Evolutionary conservation across 2,113 vertebrate species (phyloP).

Genomic region (Sciurus niger): DNA sequence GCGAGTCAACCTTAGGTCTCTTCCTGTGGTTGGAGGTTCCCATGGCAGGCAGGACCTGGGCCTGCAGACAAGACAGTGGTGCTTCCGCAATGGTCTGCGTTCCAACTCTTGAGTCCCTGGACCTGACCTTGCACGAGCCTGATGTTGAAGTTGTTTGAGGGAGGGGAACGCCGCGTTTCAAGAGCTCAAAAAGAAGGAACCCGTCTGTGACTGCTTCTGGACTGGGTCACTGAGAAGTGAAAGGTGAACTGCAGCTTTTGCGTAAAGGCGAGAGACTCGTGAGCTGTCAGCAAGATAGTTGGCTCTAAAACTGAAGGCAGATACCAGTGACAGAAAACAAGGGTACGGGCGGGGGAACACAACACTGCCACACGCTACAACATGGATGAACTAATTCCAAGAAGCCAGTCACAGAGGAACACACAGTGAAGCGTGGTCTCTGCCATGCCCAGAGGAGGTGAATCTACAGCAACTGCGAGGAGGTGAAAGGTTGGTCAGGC

Average conservation of each 20-base stretch:
- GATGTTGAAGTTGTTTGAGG: background rate
- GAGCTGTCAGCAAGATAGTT: background rate
- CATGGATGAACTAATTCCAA: background rate
- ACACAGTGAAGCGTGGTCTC: fast-evolving
- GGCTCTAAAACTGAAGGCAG: background rate
- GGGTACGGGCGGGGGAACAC: no score
- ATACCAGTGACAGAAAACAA: background rate
- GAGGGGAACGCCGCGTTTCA: background rate
- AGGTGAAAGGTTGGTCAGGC: fast-evolving
- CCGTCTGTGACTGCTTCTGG: background rate
- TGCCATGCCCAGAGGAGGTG: background rate
- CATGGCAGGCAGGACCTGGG: fast-evolving
- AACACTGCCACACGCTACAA: fast-evolving
- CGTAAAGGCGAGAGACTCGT: background rate
- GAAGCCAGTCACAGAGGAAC: background rate
- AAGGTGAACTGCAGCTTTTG: background rate
- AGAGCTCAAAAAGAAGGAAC: background rate
- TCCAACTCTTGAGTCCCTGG: background rate
- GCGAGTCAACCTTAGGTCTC: background rate
- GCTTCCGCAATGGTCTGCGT: background rate
- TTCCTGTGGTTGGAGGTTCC: background rate
- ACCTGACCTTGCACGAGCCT: background rate
- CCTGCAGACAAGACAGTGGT: background rate
- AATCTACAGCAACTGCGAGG: fast-evolving
- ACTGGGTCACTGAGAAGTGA: background rate